Base-by-base conservation (phyloP, 2,888 invertebrate species). In the Drosophila macrospina region DNA sequence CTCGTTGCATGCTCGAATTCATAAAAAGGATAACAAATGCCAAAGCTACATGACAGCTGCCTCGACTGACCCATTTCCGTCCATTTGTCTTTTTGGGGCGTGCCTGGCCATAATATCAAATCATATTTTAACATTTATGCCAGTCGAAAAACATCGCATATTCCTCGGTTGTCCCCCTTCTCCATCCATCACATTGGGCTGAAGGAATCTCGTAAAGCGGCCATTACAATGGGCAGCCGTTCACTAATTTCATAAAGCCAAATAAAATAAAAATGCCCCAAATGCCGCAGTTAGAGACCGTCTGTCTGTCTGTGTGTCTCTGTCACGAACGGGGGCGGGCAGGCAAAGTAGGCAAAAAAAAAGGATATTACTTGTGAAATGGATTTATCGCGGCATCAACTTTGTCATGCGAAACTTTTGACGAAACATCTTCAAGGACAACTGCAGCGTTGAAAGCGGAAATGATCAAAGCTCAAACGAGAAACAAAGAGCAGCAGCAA, bases 1-100 rank as follows among this genome's bases (percentile, higher is more conserved):
- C 67, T 60, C 74, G 77, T 70, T 77, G 76, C 76, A 77, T 70
- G 78, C 67, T 77, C 74, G 59, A 77, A 81, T 77, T 74, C 86
- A 80, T 86, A 73, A 80, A 69, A 69, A 80, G 77, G 77, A 86
- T 83, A 82, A 82, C 84, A 83, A 83, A 86, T 83, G 84, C 74
- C 64, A 74, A 74, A 69, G 80, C 76, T 80, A 83, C 81, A 83
- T 83, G 84, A 54, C 70, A 73, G 63, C 64, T 57, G 57, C 69
- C 62, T 30, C 15, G 28, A 48, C 75, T 65, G 48, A 62, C 69
- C 77, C 75, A 69, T 78, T 65, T 75, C 72, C 74, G 60, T 76
- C 65, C 65, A 70, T 78, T 79, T 79, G 70, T 76, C 67, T 76
- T 70, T 76, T 70, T 70, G 75, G 68, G 78, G 74, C 74, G 67